A percentile compares a stretch with the other conserved stretches of the same genome.
Conservation (phyloP, 2,888 invertebrate species). For the Gastrophysa polygoni region DNA sequence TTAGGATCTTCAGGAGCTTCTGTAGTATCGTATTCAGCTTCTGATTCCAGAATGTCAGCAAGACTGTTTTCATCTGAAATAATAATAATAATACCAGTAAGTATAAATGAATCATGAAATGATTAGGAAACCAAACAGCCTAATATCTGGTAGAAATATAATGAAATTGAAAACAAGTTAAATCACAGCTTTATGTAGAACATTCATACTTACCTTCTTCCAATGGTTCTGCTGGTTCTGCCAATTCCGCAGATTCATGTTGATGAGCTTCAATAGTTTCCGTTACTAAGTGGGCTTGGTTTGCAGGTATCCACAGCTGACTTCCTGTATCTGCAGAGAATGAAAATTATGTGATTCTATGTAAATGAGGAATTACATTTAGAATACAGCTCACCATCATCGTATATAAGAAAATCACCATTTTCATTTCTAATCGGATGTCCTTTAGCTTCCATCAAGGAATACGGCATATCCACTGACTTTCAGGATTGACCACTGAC, state of each 20-base stretch:
- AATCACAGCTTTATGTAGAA: no score
- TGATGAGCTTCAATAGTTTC: not conserved
- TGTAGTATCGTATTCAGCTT: no score
- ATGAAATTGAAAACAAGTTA: no score
- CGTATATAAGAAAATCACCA: not conserved
- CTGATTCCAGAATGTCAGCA: no score
- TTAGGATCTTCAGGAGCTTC: not conserved
- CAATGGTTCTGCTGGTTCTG: no score
- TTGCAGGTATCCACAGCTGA: not conserved
- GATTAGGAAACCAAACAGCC: no score
- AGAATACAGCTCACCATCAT: not conserved
- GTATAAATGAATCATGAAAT: no score
- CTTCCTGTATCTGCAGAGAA: not conserved
- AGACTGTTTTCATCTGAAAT: no score
- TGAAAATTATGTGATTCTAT: not conserved
- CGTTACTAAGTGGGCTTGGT: not conserved
- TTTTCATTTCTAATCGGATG: not conserved
- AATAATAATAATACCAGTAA: no score
- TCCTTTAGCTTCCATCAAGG: not conserved
- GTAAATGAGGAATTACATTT: not conserved
- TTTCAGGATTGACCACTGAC: no score
- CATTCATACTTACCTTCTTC: not conserved
- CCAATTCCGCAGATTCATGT: no score
- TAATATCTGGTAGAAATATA: no score
- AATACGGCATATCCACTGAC: not conserved